Conservation (phyloP, 2,888 invertebrate species). For the Cerceris ruficornis region DNA sequence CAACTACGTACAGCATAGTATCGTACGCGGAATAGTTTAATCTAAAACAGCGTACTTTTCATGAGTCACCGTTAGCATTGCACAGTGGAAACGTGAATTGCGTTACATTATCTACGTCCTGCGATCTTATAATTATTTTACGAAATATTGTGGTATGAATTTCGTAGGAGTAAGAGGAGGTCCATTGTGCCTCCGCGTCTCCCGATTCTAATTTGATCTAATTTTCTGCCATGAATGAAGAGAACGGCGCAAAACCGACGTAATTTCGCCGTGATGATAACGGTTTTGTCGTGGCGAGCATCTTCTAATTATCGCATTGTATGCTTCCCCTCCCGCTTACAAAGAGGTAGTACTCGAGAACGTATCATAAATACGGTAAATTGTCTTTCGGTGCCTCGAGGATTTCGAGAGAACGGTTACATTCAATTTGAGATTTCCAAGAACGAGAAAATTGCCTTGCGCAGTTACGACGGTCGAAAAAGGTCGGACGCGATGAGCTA, state of each 20-base stretch:
- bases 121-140: conserved; percentile 43
- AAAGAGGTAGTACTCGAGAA: conserved; percentile 17
- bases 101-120: conserved; percentile 20
- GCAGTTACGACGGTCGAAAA: conserved; percentile 9
- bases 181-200: conserved; percentile 5
- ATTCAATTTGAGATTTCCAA: conserved; percentile 1
- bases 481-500: background rate
- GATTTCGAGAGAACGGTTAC: conserved; percentile 8
- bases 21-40: no score
- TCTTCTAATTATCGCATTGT: conserved; percentile 60
- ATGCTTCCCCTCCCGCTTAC: conserved; percentile 24
- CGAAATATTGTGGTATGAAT: conserved; percentile 28
- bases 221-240: conserved; percentile 53
- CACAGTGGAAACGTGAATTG: background rate
- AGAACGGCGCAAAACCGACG: conserved; percentile 43
- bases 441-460: conserved; percentile 4
- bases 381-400: conserved; percentile 7
- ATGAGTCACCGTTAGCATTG: no score
- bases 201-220: conserved; percentile 56
- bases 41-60: no score
- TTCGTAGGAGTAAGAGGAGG: conserved; percentile 3
- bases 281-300: conserved; percentile 48
- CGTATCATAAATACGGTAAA: conserved; percentile 41
- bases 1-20: no score
- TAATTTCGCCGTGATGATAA: conserved; percentile 56